phyloP scores from a whole-genome alignment of 2,797 vertebrate species.

The Cynopterus sphinx region DNA sequence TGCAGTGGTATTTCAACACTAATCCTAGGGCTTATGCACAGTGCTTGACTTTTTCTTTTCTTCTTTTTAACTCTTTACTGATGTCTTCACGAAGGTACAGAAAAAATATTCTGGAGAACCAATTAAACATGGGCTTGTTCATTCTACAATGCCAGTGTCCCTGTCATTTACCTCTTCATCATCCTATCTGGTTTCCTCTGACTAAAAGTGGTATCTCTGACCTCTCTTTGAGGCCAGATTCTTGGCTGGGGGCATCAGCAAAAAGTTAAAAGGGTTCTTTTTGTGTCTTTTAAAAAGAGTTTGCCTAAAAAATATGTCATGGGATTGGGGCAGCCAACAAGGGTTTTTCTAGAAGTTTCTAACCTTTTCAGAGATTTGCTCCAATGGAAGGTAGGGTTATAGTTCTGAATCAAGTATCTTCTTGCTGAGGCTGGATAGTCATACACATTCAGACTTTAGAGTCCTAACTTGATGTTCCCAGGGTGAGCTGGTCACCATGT shows the following conservation, averaged over 20 bases:
- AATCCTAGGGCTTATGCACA: background rate
- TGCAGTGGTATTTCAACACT: background rate
- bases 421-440: background rate
- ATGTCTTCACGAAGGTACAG: background rate
- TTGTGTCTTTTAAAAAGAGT: background rate
- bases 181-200: background rate
- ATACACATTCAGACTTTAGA: background rate
- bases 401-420: background rate
- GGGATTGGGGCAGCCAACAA: background rate
- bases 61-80: background rate
- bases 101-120: background rate
- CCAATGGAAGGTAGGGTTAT: background rate
- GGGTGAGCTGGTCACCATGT: background rate
- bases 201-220: background rate
- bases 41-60: background rate
- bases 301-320: background rate
- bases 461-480: background rate
- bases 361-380: background rate
- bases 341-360: background rate
- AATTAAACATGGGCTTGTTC: background rate
- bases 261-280: background rate
- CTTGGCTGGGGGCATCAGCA: background rate
- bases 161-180: background rate
- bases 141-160: background rate
- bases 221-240: background rate